These are phyloP conservation scores for Branchinecta sandiegonensis DNA, from an alignment of 2,888 invertebrate genomes.

Conservation along the genomic window DNA sequence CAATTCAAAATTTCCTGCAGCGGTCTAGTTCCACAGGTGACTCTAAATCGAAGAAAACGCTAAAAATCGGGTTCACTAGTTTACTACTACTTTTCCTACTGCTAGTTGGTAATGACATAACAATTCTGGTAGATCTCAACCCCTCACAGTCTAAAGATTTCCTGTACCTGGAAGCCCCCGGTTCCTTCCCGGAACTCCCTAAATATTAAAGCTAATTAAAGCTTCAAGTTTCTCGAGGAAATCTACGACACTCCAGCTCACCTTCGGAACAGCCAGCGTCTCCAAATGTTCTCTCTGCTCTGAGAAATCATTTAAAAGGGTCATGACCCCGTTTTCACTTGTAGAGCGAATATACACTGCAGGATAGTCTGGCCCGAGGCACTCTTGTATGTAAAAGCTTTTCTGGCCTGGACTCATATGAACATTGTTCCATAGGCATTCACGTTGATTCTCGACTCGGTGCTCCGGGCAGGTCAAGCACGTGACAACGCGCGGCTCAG, in stretches of 20 bases:
- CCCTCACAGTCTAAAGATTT: too few species aligned
- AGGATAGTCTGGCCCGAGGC: constrained; percentile 48
- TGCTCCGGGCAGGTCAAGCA: constrained; percentile 36
- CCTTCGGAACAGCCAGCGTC: constrained; percentile 55
- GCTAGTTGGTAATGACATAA: too few species aligned
- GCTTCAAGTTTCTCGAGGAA: too few species aligned
- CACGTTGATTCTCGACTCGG: constrained; percentile 22
- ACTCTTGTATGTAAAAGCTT: constrained; percentile 45
- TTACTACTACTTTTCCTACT: too few species aligned
- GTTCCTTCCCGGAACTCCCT: too few species aligned
- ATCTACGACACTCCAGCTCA: constrained; percentile 25
- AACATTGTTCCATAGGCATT: constrained; percentile 22
- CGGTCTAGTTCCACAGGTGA: too few species aligned
- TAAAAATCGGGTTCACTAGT: too few species aligned
- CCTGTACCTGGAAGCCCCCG: too few species aligned
- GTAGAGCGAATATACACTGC: constrained; percentile 34
- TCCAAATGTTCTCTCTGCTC: constrained; percentile 47
- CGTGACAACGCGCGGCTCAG: constrained; percentile 31
- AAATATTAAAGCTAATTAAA: too few species aligned
- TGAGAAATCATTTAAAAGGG: constrained; percentile 52
- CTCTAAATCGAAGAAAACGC: too few species aligned
- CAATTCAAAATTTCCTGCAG: too few species aligned
- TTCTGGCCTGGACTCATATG: constrained; percentile 24
- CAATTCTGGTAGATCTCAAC: too few species aligned
- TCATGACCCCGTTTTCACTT: constrained; percentile 43